Base-by-base conservation (phyloP, 1,140 invertebrate species). In the Glossosoma conforme region DNA sequence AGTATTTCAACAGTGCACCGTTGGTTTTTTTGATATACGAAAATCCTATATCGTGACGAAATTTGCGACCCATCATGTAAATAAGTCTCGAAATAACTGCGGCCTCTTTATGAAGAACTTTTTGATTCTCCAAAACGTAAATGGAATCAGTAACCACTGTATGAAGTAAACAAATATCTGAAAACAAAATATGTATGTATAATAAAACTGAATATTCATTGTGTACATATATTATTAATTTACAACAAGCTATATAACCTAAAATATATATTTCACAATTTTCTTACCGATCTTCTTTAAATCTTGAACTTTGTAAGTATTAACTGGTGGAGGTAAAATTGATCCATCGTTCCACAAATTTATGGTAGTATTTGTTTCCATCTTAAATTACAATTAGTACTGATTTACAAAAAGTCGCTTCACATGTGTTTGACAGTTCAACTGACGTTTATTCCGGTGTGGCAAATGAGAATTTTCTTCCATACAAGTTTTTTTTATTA, bases 1-100 rank as follows among this genome's bases (percentile, higher is more conserved):
- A 65, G 60, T 78, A 80, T 62, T 74, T 78, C 11, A 74, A 61
- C 25, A 82, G 56, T 2, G 75, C 72, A 52, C 69, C 68, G 38
- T 79, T 77, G 0, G 79, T 66, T 63, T 77, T 80, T 58, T 70
- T 75, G 59, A 81, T 76, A 47, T 68, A 69, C 54, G 75, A 75
- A 22, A 78, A 68, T 2, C 79, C 80, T 50, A 79, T 81, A 47
- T 81, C 79, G 54, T 65, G 70, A 25, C 78, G 67, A 61, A 81
- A 80, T 66, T 81, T 81, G 38, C 68, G 74, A 57, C 79, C 79
- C 68, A 77, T 78, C 54, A 79, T 72, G 54, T 82, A 82, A 24
- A 80, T 65, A 56, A 81, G 62, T 54, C 79, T 67, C 36, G 76
- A 78, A 13, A 80, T 56, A 35, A 80, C 54, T 30, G 78, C 76